Base-by-base conservation (phyloP, 1,140 invertebrate genomes). In the Philotrypesis tridentata region DNA sequence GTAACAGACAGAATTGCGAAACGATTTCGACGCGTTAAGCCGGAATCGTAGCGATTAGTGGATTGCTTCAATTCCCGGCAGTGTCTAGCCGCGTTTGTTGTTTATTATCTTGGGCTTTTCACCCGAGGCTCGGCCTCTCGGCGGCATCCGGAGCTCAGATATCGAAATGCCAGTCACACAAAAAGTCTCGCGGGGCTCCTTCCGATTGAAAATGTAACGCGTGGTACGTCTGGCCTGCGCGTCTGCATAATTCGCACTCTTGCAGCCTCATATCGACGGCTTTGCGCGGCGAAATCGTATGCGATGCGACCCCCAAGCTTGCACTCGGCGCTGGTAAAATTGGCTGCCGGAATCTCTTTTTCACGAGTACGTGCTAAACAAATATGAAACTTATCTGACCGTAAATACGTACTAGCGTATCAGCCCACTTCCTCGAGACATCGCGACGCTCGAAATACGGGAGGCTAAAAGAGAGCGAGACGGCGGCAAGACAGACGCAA, bases 291-390 rank as follows among this genome's bases (percentile, higher is more conserved):
- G 3, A 37, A 3, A 9, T 37, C 33, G 33, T 37, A 37, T 37
- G 33, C 33, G 9, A n/a, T n/a, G n/a, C n/a, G n/a, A n/a, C n/a
- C n/a, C n/a, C n/a, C n/a, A n/a, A n/a, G n/a, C n/a, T n/a, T n/a
- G n/a, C n/a, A n/a, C n/a, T n/a, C n/a, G n/a, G n/a, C n/a, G n/a
- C n/a, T n/a, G n/a, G n/a, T n/a, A n/a, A n/a, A n/a, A n/a, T n/a
- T n/a, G n/a, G n/a, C n/a, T n/a, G n/a, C n/a, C n/a, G n/a, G n/a
- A n/a, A n/a, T n/a, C n/a, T n/a, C n/a, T n/a, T 37, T 37, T 9
- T 37, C 33, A 4, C 5, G 29, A n/a, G 43, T 77, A 77, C n/a
- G n/a, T n/a, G n/a, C n/a, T n/a, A 77, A 77, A 76, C 65, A 77
- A 67, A 67, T 63, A 67, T 65, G 33, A 37, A 14, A 65, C 74